Evolutionary conservation across 2,888 invertebrate genomes (phyloP), one percentile per base, ranked within the genome.

Genomic region (Pristionchus mayeri): DNA sequence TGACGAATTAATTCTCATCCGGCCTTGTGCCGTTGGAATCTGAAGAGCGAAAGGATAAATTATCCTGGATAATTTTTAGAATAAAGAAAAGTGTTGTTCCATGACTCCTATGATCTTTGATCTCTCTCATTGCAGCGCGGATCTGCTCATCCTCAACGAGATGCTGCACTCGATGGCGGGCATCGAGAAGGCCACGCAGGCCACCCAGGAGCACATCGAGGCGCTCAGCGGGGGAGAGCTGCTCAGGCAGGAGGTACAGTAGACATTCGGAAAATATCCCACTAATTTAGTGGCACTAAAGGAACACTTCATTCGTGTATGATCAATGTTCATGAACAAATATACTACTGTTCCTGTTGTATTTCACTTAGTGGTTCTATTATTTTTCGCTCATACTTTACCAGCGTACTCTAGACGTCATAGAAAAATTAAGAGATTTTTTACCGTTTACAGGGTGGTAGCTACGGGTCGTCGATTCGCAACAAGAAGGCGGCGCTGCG

Each of bases 81-180:
- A 44, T 44, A 44, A 44, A 13, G n/a, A n/a, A n/a, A 44, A 44
- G 44, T 9, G 6, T 13, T 44, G 44, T 9, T 44, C 52, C 7
- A 7, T 63, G 21, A 44, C 27, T 30, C n/a, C 24, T 9, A n/a
- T 54, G 50, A 48, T 24, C 27, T 71, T 40, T 24, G 40, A 63
- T 57, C n/a, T 34, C 44, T 67, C 16, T 30, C 94, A 98, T n/a
- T n/a, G n/a, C n/a, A n/a, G 98, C 94, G 94, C 97, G 90, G 95
- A 95, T 90, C 90, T 95, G 90, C 94, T 98, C 48, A 96, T 99
- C 89, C 94, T 99, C 84, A 97, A 98, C 93, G 98, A 99, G 94
- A 96, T 99, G 89, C 97, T 99, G 67, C 97, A 98, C 94, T 98
- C 98, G 94, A 99, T 99, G 98, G 97, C 98, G 0, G 99, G 99